A percentile compares a stretch with the other conserved stretches of the same genome.
phyloP scores from a whole-genome alignment of 2,113 vertebrate species.

The Ovis canadensis region DNA sequence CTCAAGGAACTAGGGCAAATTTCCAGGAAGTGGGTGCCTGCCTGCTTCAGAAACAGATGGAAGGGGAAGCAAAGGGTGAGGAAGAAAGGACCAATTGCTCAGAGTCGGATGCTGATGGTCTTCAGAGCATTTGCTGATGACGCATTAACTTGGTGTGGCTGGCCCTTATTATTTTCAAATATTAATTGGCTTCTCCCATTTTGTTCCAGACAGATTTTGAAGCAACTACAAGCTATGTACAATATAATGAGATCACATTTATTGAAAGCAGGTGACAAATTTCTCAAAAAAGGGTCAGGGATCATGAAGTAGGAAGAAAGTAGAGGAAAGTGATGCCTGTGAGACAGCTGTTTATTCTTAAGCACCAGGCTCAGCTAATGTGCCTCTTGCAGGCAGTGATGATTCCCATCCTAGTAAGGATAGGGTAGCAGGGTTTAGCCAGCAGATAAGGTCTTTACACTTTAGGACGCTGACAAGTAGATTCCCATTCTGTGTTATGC shows the following conservation, averaged over 20 bases:
- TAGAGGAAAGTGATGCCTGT: not conserved
- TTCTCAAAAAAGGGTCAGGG: not conserved
- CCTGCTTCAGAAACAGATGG: not conserved
- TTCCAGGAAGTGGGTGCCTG: not conserved
- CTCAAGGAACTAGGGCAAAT: not conserved
- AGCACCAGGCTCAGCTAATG: not conserved
- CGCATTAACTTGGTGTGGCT: not conserved
- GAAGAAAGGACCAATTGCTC: not conserved
- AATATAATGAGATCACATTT: not conserved
- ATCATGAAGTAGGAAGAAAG: not conserved
- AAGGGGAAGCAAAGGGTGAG: not conserved
- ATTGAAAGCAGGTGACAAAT: not conserved
- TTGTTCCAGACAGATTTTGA: not conserved
- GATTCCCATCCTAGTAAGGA: not conserved
- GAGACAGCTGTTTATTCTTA: not conserved
- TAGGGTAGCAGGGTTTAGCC: not conserved
- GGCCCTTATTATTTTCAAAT: not conserved
- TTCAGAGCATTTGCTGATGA: not conserved
- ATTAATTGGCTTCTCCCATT: not conserved
- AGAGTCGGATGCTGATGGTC: not conserved
- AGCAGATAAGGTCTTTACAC: not conserved
- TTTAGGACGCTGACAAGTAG: not conserved
- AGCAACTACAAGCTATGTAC: not conserved
- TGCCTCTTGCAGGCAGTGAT: too few species aligned
- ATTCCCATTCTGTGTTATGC: not conserved